phyloP scores from a whole-genome alignment of 2,888 invertebrate genomes.

The Calameuta filiformis region DNA sequence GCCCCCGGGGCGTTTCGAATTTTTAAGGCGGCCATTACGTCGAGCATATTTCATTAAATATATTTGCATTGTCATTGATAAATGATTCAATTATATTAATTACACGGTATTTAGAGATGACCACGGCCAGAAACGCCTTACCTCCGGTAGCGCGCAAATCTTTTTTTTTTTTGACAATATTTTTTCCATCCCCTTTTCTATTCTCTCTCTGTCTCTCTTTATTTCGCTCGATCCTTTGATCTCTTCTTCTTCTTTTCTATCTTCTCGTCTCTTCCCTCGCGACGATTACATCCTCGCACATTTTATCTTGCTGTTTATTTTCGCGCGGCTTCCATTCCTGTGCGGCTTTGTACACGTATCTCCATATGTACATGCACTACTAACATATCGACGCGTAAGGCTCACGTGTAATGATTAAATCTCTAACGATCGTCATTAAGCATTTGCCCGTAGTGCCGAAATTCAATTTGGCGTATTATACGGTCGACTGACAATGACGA shows the following conservation, averaged over 20 bases:
- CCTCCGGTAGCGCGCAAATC: constrained; percentile 2
- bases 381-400: neutral
- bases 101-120: neutral
- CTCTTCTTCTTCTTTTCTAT: neutral
- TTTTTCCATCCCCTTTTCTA: neutral
- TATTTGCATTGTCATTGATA: constrained; percentile 58
- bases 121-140: neutral
- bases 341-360: neutral
- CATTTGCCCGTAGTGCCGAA: neutral
- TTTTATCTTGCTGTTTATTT: neutral
- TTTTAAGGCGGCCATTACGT: constrained; percentile 47
- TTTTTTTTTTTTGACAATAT: neutral
- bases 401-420: neutral
- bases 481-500: neutral
- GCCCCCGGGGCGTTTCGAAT: constrained; percentile 43
- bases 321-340: neutral
- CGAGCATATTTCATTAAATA: constrained; percentile 52
- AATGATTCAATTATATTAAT: constrained; percentile 38
- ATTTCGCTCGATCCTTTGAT: neutral
- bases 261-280: neutral
- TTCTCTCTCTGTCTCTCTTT: neutral
- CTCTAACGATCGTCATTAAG: neutral
- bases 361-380: neutral
- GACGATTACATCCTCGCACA: neutral
- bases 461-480: neutral